Evolutionary conservation across 2,888 invertebrate genomes (phyloP).

Genomic region (Hyppa rectilinea): DNA sequence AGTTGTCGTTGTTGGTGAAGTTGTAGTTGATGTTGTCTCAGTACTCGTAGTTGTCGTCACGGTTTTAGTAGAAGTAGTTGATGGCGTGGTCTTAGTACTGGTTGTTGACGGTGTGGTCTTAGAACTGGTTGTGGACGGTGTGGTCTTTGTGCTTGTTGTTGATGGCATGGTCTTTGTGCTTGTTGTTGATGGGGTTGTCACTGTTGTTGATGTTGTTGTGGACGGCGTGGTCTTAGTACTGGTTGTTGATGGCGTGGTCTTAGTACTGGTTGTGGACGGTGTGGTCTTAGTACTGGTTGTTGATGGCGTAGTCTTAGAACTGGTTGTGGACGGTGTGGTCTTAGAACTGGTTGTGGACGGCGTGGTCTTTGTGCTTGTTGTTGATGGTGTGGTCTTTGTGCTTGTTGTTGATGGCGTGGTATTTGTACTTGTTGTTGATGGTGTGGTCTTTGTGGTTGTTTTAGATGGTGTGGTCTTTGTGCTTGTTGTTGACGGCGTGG

Average conservation of each 20-base stretch:
- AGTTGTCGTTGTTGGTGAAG: not conserved
- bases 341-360: not conserved
- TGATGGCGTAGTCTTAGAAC: not conserved
- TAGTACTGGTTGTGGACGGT: not conserved
- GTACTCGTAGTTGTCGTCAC: not conserved
- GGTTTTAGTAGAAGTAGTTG: too few relatives aligned
- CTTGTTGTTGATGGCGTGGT: not conserved
- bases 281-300: not conserved
- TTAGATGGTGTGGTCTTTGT: not conserved
- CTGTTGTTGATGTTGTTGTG: not conserved
- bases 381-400: not conserved
- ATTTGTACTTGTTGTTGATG: not conserved
- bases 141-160: not conserved
- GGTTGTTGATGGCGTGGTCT: not conserved
- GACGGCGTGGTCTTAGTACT: not conserved
- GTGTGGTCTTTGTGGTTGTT: not conserved
- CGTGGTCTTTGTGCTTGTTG: not conserved
- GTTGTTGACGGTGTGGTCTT: not conserved
- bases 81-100: not conserved
- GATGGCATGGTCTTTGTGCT: not conserved
- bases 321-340: not conserved
- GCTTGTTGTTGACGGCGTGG: not conserved
- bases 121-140: not conserved
- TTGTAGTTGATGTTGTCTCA: not conserved
- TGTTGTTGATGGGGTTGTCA: not conserved